Conservation (phyloP, 2,888 invertebrate species). For the Plebejus anna region DNA sequence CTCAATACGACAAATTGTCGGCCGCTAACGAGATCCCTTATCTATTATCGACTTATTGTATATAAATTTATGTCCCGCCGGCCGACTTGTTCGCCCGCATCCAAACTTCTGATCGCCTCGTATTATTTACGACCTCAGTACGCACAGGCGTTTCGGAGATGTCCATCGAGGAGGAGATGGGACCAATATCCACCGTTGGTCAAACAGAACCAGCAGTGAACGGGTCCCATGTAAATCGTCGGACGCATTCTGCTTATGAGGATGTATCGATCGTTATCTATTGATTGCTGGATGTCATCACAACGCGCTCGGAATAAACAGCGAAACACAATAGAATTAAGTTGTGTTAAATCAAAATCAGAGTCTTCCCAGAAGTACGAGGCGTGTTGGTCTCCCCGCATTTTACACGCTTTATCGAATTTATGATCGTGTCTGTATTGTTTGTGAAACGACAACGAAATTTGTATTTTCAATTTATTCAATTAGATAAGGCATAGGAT, state of each 20-base stretch:
- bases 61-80: conserved; percentile 45
- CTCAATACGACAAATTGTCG: conserved; percentile 44
- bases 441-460: conserved; percentile 8
- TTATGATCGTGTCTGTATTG: not conserved
- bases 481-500: not conserved
- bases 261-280: conserved; percentile 43
- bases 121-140: conserved; percentile 30
- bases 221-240: conserved; percentile 5
- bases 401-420: conserved; percentile 8
- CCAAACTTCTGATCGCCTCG: conserved; percentile 37
- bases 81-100: conserved; percentile 44
- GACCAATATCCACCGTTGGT: not conserved
- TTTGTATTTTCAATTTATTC: not conserved
- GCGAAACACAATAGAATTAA: conserved; percentile 46
- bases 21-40: conserved; percentile 44
- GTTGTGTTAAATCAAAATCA: conserved; percentile 44
- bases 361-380: conserved; percentile 41
- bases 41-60: conserved; percentile 45
- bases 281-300: conserved; percentile 45
- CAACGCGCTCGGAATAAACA: conserved; percentile 44
- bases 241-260: conserved; percentile 33
- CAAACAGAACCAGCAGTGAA: conserved; percentile 31
- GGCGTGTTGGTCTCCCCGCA: not conserved
- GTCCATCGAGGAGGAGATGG: conserved; percentile 35
- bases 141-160: not conserved